A percentile compares a stretch with the other conserved stretches of the same genome.
Conservation (phyloP, 2,888 invertebrate genomes). For the Listrodromus nycthemerus region DNA sequence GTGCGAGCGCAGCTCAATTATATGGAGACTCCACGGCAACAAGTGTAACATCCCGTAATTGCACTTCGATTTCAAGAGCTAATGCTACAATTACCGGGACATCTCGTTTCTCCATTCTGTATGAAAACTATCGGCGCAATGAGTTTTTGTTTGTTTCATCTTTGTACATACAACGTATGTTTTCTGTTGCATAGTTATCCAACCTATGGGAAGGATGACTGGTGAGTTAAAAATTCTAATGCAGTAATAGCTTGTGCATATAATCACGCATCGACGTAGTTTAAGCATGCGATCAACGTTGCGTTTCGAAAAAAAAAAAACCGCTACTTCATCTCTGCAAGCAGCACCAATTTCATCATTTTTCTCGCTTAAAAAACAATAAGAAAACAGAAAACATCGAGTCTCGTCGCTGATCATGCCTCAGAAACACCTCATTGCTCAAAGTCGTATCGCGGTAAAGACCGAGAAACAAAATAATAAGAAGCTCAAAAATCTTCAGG, state of each 20-base stretch:
- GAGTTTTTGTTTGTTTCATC: constrained; percentile 66
- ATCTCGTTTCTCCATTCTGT: background rate
- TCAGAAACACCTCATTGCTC: constrained; percentile 33
- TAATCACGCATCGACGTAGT: constrained; percentile 70
- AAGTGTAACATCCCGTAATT: background rate
- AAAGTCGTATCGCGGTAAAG: constrained; percentile 30
- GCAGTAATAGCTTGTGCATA: constrained; percentile 55
- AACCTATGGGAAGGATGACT: constrained; percentile 87
- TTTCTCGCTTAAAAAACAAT: constrained; percentile 28
- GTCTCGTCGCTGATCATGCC: constrained; percentile 38
- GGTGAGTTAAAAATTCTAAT: constrained; percentile 85
- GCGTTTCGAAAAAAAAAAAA: background rate
- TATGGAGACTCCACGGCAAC: background rate
- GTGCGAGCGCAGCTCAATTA: too few species aligned
- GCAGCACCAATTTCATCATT: constrained; percentile 31
- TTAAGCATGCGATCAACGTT: constrained; percentile 67
- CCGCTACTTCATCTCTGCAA: constrained; percentile 20
- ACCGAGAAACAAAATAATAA: background rate
- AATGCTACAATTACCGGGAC: background rate
- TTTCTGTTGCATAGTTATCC: constrained; percentile 85
- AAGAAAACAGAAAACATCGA: background rate
- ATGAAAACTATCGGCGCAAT: constrained; percentile 3
- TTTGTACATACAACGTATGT: constrained; percentile 79
- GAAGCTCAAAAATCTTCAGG: constrained; percentile 31
- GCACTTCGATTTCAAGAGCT: background rate